These are phyloP conservation scores for Florisuga fusca DNA, from an alignment of 2,797 vertebrate species.

Conservation along the genomic window DNA sequence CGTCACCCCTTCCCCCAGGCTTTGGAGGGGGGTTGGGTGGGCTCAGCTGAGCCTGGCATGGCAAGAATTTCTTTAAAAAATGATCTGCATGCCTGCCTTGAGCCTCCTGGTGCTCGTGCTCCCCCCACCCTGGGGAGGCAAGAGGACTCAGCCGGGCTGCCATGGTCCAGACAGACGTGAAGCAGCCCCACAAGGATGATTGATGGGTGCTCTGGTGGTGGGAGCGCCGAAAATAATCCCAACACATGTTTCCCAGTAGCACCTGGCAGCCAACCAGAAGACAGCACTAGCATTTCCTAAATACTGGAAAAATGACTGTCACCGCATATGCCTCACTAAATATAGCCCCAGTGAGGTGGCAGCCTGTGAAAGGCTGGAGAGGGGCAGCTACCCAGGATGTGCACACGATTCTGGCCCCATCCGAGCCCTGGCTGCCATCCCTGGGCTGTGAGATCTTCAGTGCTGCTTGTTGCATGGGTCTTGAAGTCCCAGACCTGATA, in stretches of 20 bases:
- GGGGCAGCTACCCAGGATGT: background rate
- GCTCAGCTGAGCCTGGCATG: background rate
- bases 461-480: background rate
- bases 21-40: background rate
- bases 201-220: constrained; percentile 66
- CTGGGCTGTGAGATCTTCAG: background rate
- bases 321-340: constrained; percentile 73
- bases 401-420: background rate
- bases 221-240: constrained; percentile 76
- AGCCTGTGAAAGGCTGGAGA: constrained; percentile 53
- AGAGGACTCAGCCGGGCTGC: constrained; percentile 10
- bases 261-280: constrained; percentile 79
- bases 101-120: background rate
- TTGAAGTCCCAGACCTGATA: background rate
- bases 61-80: constrained; percentile 41
- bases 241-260: constrained; percentile 78
- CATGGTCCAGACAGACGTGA: background rate
- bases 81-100: constrained; percentile 9
- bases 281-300: constrained; percentile 76
- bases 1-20: background rate
- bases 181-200: constrained; percentile 44
- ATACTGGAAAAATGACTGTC: constrained; percentile 74
- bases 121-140: background rate
- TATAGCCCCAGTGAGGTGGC: constrained; percentile 65
- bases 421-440: background rate